Conservation (phyloP, 2,113 vertebrate species). For the Ochotona princeps region DNA sequence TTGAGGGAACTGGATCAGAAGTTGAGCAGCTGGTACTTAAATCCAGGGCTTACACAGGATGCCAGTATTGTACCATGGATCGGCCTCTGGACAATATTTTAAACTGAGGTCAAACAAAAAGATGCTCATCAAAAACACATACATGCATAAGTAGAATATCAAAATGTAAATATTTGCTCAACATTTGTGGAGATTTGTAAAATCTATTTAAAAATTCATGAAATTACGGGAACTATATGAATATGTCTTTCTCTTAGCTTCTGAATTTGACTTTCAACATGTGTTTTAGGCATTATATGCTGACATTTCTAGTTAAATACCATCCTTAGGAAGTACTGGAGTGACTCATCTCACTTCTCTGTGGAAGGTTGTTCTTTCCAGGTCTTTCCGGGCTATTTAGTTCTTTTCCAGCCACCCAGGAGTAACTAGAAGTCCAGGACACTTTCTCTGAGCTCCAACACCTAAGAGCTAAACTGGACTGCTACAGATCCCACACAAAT, state of each 20-base stretch:
- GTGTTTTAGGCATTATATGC: conserved; percentile 32
- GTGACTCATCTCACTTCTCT: too few relatives aligned
- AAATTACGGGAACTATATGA: neutral
- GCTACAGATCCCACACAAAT: too few relatives aligned
- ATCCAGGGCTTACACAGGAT: too few relatives aligned
- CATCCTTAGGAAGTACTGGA: neutral
- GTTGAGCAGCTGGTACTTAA: too few relatives aligned
- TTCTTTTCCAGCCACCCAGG: too few relatives aligned
- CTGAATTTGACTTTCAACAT: conserved; percentile 6
- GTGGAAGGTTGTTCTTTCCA: too few relatives aligned
- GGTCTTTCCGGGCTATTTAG: too few relatives aligned
- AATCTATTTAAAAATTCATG: neutral
- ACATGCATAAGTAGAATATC: neutral
- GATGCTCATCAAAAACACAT: neutral
- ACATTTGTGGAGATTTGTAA: conserved; percentile 4
- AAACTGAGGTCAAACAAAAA: neutral
- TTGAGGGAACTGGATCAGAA: too few relatives aligned
- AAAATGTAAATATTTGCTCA: conserved; percentile 14
- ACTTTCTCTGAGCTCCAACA: too few relatives aligned
- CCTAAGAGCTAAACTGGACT: too few relatives aligned
- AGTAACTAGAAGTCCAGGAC: too few relatives aligned
- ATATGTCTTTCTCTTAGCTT: neutral
- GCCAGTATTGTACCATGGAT: too few relatives aligned
- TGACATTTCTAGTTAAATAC: conserved; percentile 19
- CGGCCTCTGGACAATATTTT: neutral